These are phyloP conservation scores for Pardalotus punctatus DNA, from an alignment of 2,113 vertebrate genomes.

Conservation along the genomic window DNA sequence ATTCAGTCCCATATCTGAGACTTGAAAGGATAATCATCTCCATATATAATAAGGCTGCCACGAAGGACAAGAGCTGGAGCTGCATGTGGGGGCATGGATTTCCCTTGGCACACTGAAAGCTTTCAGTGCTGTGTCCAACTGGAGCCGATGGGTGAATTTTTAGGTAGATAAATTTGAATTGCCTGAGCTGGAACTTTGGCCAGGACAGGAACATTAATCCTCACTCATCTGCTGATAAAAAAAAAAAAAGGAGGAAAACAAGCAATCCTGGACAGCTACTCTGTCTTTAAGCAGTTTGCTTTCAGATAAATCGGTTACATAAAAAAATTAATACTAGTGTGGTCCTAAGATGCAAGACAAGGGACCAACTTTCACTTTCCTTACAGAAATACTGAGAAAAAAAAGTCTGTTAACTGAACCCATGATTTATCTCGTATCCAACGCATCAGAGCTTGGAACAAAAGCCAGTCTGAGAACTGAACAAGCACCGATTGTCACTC, in stretches of 20 bases:
- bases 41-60: slow-evolving; percentile 33
- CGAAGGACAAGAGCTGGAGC: slow-evolving; percentile 25
- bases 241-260: not conserved
- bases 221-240: not conserved
- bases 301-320: not conserved
- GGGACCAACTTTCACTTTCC: not conserved
- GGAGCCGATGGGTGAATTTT: not conserved
- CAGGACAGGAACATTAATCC: not conserved
- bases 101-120: slow-evolving; percentile 20
- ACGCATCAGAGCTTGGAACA: not conserved
- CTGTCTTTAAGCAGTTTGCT: not conserved
- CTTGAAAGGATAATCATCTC: slow-evolving; percentile 46
- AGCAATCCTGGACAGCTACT: not conserved
- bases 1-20: not conserved
- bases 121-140: not conserved
- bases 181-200: not conserved
- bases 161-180: slow-evolving; percentile 2
- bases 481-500: slow-evolving; percentile 3
- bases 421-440: not conserved
- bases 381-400: not conserved
- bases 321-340: not conserved
- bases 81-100: not conserved
- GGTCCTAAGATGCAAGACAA: not conserved
- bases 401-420: not conserved
- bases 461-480: slow-evolving; percentile 19